Conservation (phyloP, 2,113 vertebrate genomes). For the Trogon surrucura region DNA sequence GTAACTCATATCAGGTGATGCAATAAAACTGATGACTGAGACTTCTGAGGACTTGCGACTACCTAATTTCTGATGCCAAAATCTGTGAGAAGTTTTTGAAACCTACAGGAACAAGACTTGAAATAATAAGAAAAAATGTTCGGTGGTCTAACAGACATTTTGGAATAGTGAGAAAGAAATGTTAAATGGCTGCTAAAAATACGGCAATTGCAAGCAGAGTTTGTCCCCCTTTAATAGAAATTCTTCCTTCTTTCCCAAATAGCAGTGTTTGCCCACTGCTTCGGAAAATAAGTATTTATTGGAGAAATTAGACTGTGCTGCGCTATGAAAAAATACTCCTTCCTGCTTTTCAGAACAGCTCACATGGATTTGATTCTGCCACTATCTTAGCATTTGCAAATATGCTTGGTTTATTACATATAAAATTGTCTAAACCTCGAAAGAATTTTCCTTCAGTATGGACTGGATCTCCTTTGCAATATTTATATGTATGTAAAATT, state of each 20-base stretch:
- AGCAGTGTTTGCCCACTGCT: neutral
- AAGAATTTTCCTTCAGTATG: neutral
- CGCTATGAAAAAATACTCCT: neutral
- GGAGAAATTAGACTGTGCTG: neutral
- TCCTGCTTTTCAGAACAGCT: neutral
- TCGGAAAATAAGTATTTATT: neutral
- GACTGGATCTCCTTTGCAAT: neutral
- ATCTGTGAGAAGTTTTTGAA: neutral
- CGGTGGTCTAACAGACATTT: neutral
- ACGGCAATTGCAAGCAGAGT: neutral
- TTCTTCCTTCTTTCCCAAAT: neutral
- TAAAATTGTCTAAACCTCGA: neutral
- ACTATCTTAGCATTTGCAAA: neutral
- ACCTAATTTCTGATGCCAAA: neutral
- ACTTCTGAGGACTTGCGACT: neutral
- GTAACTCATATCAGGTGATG: neutral
- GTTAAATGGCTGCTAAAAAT: neutral
- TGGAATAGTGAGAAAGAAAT: neutral
- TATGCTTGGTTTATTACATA: neutral
- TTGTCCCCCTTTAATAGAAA: neutral
- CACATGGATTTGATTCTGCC: neutral
- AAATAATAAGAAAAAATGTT: neutral
- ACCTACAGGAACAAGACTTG: neutral
- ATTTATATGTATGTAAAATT: neutral
- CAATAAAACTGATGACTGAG: neutral